Evolutionary conservation across 2,797 vertebrate species (phyloP).

Genomic region (Epinephelus malabaricus): DNA sequence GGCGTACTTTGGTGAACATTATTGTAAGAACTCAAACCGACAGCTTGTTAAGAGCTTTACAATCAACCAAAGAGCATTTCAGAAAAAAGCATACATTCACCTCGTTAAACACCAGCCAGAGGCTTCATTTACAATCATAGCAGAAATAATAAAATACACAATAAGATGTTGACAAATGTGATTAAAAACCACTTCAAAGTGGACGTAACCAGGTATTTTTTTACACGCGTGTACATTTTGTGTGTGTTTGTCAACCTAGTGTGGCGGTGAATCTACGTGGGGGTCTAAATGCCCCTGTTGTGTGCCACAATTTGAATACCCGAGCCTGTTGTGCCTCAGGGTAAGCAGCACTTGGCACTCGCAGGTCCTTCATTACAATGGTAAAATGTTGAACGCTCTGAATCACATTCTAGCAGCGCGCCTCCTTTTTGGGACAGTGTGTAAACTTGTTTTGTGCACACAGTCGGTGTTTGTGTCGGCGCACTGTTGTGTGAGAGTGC

Average conservation of each 20-base stretch:
- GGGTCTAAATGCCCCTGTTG: constrained; percentile 40
- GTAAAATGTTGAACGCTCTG: constrained; percentile 53
- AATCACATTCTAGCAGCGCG: constrained; percentile 33
- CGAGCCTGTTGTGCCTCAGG: constrained; percentile 47
- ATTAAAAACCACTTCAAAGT: constrained; percentile 30
- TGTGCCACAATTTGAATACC: constrained; percentile 51
- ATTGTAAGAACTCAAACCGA: constrained; percentile 12
- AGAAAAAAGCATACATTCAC: constrained; percentile 5
- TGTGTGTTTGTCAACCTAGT: constrained; percentile 37
- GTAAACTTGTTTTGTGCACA: constrained; percentile 12
- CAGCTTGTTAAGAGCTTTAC: constrained; percentile 17
- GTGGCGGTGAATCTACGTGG: constrained; percentile 20
- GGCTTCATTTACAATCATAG: constrained; percentile 4
- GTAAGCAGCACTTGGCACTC: constrained; percentile 52
- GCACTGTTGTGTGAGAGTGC: not conserved
- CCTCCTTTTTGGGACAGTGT: constrained; percentile 17
- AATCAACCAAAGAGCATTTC: constrained; percentile 15
- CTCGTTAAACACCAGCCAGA: constrained; percentile 19
- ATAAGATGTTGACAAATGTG: constrained; percentile 7
- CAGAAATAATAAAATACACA: constrained; percentile 11
- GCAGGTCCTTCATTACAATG: constrained; percentile 53
- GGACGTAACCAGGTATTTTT: not conserved
- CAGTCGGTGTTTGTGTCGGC: constrained; percentile 6
- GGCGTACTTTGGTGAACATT: constrained; percentile 3
- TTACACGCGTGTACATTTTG: not conserved